Percentiles rank a stretch among this genome's conserved stretches.
Conservation (phyloP, 2,797 vertebrate species). For the Luscinia luscinia region DNA sequence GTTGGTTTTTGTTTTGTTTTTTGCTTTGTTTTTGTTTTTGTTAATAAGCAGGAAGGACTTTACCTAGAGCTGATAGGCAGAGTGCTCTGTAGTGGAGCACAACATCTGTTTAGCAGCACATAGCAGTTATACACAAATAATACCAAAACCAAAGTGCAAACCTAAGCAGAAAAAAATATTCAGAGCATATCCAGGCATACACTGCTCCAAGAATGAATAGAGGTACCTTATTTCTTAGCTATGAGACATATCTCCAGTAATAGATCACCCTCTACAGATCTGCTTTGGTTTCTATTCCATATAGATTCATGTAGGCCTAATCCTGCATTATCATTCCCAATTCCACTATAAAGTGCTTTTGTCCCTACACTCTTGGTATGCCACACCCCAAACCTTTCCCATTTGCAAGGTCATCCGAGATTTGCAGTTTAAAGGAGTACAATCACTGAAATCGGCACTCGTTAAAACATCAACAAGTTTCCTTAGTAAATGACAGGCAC, state of each 20-base stretch:
- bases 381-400: background rate
- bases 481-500: background rate
- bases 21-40: background rate
- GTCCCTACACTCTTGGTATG: background rate
- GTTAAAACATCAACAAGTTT: background rate
- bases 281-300: background rate
- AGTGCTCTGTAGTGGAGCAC: background rate
- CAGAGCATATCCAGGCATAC: background rate
- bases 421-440: background rate
- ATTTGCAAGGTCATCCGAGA: background rate
- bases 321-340: background rate
- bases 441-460: background rate
- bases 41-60: background rate
- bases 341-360: background rate
- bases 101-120: background rate
- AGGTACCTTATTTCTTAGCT: background rate
- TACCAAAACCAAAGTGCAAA: background rate
- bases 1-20: background rate
- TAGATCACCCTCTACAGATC: background rate
- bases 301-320: background rate
- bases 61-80: background rate
- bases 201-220: background rate
- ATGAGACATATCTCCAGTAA: background rate
- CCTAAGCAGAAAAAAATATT: background rate
- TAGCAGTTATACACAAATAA: background rate